Percentiles rank a stretch among this genome's conserved stretches.
phyloP scores from a whole-genome alignment of 2,797 vertebrate species.

The Etheostoma perlongum region DNA sequence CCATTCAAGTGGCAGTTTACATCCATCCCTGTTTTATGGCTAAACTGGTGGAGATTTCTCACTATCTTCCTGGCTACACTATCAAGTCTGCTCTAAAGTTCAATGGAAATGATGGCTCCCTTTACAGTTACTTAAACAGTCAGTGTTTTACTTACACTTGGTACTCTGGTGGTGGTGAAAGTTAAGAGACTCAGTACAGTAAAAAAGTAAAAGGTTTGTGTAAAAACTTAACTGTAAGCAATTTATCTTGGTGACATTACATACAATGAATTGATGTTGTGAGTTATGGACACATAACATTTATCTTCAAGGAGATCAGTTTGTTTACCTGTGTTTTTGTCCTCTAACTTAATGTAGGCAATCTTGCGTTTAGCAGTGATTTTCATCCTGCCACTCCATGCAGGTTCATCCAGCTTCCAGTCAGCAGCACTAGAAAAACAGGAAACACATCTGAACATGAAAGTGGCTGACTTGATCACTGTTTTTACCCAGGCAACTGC shows the following conservation, averaged over 20 bases:
- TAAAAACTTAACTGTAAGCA: not conserved
- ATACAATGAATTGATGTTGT: not conserved
- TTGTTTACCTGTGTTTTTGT: slow-evolving; percentile 89
- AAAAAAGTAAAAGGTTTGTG: not conserved
- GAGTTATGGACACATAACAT: not conserved
- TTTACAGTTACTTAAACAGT: not conserved
- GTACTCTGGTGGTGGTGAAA: not conserved
- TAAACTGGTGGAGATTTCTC: not conserved
- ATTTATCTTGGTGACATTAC: not conserved
- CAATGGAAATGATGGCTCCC: not conserved
- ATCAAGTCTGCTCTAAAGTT: not conserved
- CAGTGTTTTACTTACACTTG: not conserved
- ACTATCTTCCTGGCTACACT: not conserved
- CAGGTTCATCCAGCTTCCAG: slow-evolving; percentile 96
- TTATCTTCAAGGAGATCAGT: not conserved
- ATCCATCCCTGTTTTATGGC: too few relatives aligned
- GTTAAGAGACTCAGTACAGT: not conserved
- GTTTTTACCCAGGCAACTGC: slow-evolving; percentile 7
- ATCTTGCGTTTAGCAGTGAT: slow-evolving; percentile 91
- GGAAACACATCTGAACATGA: slow-evolving; percentile 11
- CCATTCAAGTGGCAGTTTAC: too few relatives aligned
- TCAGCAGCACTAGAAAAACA: slow-evolving; percentile 90
- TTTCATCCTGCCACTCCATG: slow-evolving; percentile 94
- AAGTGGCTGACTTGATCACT: slow-evolving; percentile 6
- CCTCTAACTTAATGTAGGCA: slow-evolving; percentile 94